Conservation (phyloP, 1,140 invertebrate species). For the Drosophila trapezifrons region DNA sequence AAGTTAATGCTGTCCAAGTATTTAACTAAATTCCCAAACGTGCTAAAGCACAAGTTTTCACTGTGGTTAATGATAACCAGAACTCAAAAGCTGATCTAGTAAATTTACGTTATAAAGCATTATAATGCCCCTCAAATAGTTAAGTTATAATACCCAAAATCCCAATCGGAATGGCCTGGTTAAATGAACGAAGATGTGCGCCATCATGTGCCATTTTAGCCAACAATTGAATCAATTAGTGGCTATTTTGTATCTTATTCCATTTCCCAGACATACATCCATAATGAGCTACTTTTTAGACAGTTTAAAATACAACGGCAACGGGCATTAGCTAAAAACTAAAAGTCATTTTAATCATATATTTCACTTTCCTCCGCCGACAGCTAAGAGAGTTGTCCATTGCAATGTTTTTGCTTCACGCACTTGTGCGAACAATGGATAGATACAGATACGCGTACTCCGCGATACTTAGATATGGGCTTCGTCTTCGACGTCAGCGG, state of each 20-base stretch:
- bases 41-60: conserved; percentile 2
- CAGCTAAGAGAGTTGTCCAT: conserved; percentile 7
- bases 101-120: neutral
- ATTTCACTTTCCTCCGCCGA: conserved; percentile 46
- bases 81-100: neutral
- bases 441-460: conserved; percentile 46
- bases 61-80: neutral
- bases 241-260: neutral
- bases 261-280: conserved; percentile 8
- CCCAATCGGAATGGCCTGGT: neutral
- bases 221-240: conserved; percentile 27
- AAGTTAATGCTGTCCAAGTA: neutral
- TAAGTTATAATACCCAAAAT: neutral
- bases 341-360: conserved; percentile 32
- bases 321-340: conserved; percentile 22
- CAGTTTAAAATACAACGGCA: conserved; percentile 22
- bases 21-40: conserved; percentile 18
- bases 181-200: neutral
- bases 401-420: conserved; percentile 53
- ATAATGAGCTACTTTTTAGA: conserved; percentile 20
- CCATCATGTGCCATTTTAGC: neutral
- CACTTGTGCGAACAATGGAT: conserved; percentile 63
- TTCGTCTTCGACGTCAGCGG: conserved; percentile 32
- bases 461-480: conserved; percentile 42
- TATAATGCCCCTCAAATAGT: neutral